Evolutionary conservation across 2,797 vertebrate genomes (phyloP), one percentile per base, ranked within the genome.

Genomic region (Melanotaenia trifasciata): DNA sequence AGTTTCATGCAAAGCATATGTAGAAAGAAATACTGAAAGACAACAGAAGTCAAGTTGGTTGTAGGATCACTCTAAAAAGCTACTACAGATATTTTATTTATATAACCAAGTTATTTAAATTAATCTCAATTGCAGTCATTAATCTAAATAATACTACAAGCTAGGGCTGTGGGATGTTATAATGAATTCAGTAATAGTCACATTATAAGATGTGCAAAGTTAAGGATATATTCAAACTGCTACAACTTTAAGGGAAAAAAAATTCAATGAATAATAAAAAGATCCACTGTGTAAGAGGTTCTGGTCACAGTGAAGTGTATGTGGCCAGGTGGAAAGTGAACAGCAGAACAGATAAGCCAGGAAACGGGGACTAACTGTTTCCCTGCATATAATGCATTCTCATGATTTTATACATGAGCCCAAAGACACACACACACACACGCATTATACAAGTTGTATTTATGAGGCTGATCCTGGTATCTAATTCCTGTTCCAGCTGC

Each of bases 401-500:
- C 16, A 70, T 85, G 80, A 59, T 83, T 88, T 83, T 73, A 90
- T 67, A 64, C 84, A 88, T 80, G 78, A 83, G 71, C 60, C 54
- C 30, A 8, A 24, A 63, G 53, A 73, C 50, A 16, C 33, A 51
- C 51, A 57, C 33, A 64, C n/a, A 60, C 38, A 57, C 33, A 64
- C n/a, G 57, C 38, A 58, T 26, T 74, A 75, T 32, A 58, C 8
- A 26, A 50, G 72, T 53, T 35, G 28, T 87, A 90, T 93, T 90
- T 85, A 91, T 90, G 86, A 88, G 78, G 78, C 77, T 78, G 61
- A 84, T 75, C 43, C 72, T 4, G 75, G 61, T 81, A 79, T 84
- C 68, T 33, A 60, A 83, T 82, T 74, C 84, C 73, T 66, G 74
- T 53, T 86, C 68, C 86, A 80, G 82, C 81, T 84, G 76, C 77